These are phyloP conservation scores for Gorsachius goisagi DNA, from an alignment of 2,113 vertebrate genomes.

Conservation along the genomic window DNA sequence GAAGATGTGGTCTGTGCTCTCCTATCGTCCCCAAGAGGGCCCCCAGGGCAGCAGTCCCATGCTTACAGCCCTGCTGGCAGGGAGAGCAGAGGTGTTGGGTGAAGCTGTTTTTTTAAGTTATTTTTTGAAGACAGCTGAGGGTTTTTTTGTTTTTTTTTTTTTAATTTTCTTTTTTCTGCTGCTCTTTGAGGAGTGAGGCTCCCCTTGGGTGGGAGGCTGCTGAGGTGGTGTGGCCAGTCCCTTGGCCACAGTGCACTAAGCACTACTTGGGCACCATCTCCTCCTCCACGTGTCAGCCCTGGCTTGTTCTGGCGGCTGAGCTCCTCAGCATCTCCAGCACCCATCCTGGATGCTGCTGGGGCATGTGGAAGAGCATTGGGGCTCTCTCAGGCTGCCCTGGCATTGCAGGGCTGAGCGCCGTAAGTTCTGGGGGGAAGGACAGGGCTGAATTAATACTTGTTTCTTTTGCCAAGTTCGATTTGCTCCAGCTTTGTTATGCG, in stretches of 20 bases:
- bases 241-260: neutral
- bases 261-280: fast-evolving
- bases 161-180: neutral
- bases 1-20: neutral
- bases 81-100: neutral
- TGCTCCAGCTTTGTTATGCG: neutral
- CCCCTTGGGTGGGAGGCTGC: neutral
- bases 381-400: neutral
- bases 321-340: neutral
- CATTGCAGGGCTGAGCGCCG: neutral
- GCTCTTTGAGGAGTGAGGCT: neutral
- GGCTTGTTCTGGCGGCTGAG: neutral
- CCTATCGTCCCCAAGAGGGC: neutral
- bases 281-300: neutral
- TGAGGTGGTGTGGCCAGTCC: fast-evolving
- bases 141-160: no score
- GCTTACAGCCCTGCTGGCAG: neutral
- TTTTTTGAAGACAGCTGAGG: neutral
- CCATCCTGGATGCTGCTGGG: neutral
- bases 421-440: neutral
- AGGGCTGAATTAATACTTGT: neutral
- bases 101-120: neutral
- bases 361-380: neutral
- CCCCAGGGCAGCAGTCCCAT: neutral
- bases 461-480: neutral